Evolutionary conservation across 1,140 invertebrate species (phyloP), one percentile per base, ranked within the genome.

Genomic region (Sweltsa coloradensis): DNA sequence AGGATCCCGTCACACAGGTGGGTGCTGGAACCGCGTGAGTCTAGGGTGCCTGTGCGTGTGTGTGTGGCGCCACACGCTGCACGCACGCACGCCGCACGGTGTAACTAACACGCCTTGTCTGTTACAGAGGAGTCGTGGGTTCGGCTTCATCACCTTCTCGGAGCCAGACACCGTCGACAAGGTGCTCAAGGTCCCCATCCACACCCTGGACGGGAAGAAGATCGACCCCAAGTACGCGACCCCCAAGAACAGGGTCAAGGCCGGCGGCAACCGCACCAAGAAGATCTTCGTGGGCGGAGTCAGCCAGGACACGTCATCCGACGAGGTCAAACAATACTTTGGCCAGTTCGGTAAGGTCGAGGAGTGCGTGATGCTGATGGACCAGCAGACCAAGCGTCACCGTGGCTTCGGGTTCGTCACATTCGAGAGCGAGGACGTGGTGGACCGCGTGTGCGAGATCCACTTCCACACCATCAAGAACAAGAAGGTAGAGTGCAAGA

Each of bases 331-430:
- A 65, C 82, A 83, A 16, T 92, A 91, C 66, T 93, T 92, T 71
- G 81, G 79, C 54, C 87, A 91, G 66, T 93, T 90, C 62, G 89
- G 89, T 11, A 87, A 88, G 63, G 88, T 90, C 16, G 87, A 90
- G 61, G 89, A 92, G 61, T 88, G 87, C 14, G 88, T 92, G 9
- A 91, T 92, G 88, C 74, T 92, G 53, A 92, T 92, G 88, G 89
- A 92, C 64, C 88, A 92, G 66, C 87, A 91, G 65, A 93, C 89
- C 6, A 91, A 90, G 60, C 78, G 88, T 29, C 88, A 91, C 62
- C 74, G 88, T 39, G 89, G 88, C 42, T 91, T 92, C 63, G 89
- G 89, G 9, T 92, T 92, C 65, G 88, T 93, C 14, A 92, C 88
- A 3, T 92, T 92, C 68, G 88, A 91, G 61, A 86, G 82, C 54